Base-by-base conservation (phyloP, 2,113 vertebrate genomes). In the Myotis brandtii region DNA sequence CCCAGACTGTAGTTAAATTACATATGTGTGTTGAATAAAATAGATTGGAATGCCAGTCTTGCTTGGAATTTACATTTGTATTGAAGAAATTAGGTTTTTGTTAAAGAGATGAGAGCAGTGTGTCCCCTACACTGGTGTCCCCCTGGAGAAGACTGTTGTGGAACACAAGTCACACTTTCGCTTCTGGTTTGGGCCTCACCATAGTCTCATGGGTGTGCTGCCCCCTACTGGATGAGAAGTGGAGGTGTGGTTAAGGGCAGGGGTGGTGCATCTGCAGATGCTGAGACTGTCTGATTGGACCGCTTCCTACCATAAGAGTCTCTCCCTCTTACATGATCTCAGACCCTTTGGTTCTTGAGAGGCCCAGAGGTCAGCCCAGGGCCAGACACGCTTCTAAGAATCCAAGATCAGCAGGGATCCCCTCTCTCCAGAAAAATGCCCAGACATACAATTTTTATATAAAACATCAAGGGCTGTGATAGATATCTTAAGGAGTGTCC, bases 21-120 rank as follows among this genome's bases (percentile, higher is more conserved):
- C 37, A 4, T 56, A 0, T 32, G 10, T 96, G 85, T 93, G 69
- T 72, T 75, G 88, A 97, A 95, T 96, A 92, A 97, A 94, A 93
- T 62, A 86, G 40, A 48, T 67, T 66, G 86, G 43, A 79, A 90
- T 89, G 81, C 43, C 75, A 27, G 2, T 83, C 69, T 93, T 70
- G 69, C 64, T 94, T 94, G 86, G 83, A 84, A 66, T 93, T 91
- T 93, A 73, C 82, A 23, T 95, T 88, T 87, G 18, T 95, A 23
- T 69, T 23, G 32, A 93, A 91, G 25, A 50, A 80, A 54, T 86
- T 34, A 56, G 66, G 37, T 14, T 69, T 87, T 70, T 81, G 64
- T 83, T 54, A 30, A 90, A 72, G 69, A 73, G 18, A 2, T 37
- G n/a, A 48, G 37, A 81, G n/a, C 48, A 27, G 0, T 16, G 48